Base-by-base conservation (phyloP, 2,797 vertebrate species). In the Eulemur albifrons region DNA sequence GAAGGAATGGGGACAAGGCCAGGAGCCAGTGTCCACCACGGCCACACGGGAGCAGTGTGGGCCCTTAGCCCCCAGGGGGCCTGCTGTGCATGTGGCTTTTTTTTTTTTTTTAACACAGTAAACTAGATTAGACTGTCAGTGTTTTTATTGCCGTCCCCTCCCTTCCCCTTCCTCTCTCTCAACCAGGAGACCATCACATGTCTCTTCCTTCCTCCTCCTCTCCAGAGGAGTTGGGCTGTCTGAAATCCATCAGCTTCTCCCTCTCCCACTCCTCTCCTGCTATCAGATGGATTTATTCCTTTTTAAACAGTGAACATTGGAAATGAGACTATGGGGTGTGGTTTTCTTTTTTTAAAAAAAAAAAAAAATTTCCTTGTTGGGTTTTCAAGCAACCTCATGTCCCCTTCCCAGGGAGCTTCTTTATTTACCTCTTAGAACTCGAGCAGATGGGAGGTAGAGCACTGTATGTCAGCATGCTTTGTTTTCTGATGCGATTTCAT, bases 41-140 rank as follows among this genome's bases (percentile, higher is more conserved):
- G 97, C 97, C 96, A 92, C 97, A 59, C 5, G 30, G 97, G 97
- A 97, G 95, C 98, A 97, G 97, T 43, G 97, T 88, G 90, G 97
- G 94, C 95, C 95, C 94, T 92, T 67, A 73, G 91, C 90, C 92
- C 93, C 96, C 92, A 5, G 32, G 94, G 90, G 98, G 97, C 98
- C 98, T 98, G 98, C 81, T 92, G 98, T 98, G 98, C 98, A 98
- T 98, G 96, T 86, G 97, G 98, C 98, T 97, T 70, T 98, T 98
- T 76, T 50, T 63, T 61, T 63, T 63, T 65, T 79, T 77, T 97
- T 96, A 96, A 97, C 96, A 86, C 93, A 97, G 95, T 97, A 72
- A 97, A 97, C 97, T 98, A 98, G 98, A 95, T 63, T 98, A 98
- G 98, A 95, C 52, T 57, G 87, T 95, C 97, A 87, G 52, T 98